Evolutionary conservation across 2,113 vertebrate genomes (phyloP).

Genomic region (Heterochromis multidens): DNA sequence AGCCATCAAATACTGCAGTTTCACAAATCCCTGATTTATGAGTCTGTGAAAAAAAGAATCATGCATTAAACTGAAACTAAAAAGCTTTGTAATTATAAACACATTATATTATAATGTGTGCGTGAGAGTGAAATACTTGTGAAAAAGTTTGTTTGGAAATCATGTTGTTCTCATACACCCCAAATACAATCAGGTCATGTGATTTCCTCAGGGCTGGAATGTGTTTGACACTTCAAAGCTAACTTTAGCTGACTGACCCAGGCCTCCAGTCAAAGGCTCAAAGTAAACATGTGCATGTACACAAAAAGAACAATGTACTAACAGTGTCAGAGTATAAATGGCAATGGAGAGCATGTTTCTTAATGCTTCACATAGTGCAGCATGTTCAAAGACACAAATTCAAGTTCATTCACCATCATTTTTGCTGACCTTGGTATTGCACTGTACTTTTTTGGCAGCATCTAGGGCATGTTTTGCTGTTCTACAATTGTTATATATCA

Average conservation of each 20-base stretch:
- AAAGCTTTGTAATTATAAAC: background rate
- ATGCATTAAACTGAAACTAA: background rate
- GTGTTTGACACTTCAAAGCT: background rate
- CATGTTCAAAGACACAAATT: background rate
- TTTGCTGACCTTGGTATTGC: too few relatives aligned
- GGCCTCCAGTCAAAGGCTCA: background rate
- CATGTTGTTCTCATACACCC: background rate
- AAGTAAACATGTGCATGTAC: fast-evolving
- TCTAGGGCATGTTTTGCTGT: too few relatives aligned
- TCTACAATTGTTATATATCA: background rate
- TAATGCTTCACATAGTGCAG: background rate
- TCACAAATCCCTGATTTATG: background rate
- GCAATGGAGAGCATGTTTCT: background rate
- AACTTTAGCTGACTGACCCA: background rate
- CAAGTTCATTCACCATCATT: background rate
- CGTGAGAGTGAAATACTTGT: background rate
- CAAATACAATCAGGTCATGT: background rate
- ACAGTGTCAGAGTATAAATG: background rate
- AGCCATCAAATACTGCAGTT: background rate
- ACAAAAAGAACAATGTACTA: background rate
- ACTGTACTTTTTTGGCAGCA: too few relatives aligned
- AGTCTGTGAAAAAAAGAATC: background rate
- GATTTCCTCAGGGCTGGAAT: background rate
- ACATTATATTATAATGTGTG: background rate
- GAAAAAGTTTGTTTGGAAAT: background rate